Evolutionary conservation across 1,140 invertebrate species (phyloP), one percentile per base, ranked within the genome.

Genomic region (Tenebrio molitor): DNA sequence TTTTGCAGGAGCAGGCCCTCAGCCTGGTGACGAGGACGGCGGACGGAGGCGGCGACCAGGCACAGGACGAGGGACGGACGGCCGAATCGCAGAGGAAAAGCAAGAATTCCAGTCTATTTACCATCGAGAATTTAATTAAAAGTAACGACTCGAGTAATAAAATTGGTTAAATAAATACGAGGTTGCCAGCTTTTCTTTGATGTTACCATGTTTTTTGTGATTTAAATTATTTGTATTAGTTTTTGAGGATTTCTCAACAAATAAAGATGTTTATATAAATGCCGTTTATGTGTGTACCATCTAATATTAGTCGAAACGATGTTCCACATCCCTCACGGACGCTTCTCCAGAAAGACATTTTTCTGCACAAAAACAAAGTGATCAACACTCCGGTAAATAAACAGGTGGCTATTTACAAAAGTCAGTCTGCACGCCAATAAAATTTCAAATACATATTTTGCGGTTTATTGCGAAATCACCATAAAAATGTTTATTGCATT

Each of bases 101-200:
- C 46, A 79, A 79, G 75, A 81, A 81, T 74, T 80, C 80, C 65
- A 79, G 72, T 74, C 66, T 79, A 70, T 81, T 81, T 77, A 81
- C 79, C 62, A 81, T 81, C 53, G 80, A 81, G 53, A 80, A 81
- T 78, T 74, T 81, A 74, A 81, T 81, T 63, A 81, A 81, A 78
- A 75, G 39, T 72, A 76, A 77, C 69, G 67, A 71, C 42, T 71
- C 67, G 12, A 71, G 72, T 58, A 67, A 77, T 75, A 77, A 76
- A 76, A 74, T 69, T 77, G 76, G 66, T 77, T 77, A 74, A 78
- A 79, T 76, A 77, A 79, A 75, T 79, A 78, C 15, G 19, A 53
- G 25, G 19, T 58, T 70, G 53, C 67, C 44, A 44, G 50, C 34
- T 42, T 50, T 67, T 68, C 69, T 71, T 74, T 71, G 69, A 74